Evolutionary conservation across 2,113 vertebrate species (phyloP).

Genomic region (Arothron firmamentum): DNA sequence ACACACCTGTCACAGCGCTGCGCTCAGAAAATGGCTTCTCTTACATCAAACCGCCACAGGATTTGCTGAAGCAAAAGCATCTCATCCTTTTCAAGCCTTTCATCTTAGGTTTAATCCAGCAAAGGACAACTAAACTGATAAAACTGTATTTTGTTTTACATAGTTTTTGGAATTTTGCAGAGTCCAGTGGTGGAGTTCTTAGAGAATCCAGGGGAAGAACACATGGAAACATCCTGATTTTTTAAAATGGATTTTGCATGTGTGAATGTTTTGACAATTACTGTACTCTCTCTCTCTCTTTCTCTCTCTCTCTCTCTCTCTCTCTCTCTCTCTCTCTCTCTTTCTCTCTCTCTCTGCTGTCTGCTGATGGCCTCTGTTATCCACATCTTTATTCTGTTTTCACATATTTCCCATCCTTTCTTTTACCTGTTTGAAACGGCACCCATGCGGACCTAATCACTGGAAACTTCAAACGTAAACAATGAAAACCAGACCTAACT

Average conservation of each 20-base stretch:
- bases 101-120: neutral
- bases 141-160: conserved; percentile 9
- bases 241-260: conserved; percentile 32
- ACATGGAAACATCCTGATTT: conserved; percentile 15
- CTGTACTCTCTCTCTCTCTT: neutral
- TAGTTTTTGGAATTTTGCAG: conserved; percentile 8
- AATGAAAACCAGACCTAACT: conserved; percentile 50
- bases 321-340: no score
- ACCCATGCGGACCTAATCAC: neutral
- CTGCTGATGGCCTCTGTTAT: neutral
- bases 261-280: conserved; percentile 32
- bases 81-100: neutral
- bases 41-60: neutral
- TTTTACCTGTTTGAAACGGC: conserved; percentile 33
- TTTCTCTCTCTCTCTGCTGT: conserved; percentile 1
- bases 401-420: neutral
- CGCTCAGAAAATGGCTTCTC: conserved; percentile 3
- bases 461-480: conserved; percentile 42
- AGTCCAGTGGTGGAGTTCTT: neutral
- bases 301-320: no score
- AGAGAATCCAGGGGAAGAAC: conserved; percentile 10
- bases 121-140: conserved; percentile 5
- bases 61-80: conserved; percentile 2
- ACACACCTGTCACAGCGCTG: conserved; percentile 38
- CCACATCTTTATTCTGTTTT: conserved; percentile 4